Evolutionary conservation across 2,797 vertebrate species (phyloP).

Genomic region (Chelonia mydas): DNA sequence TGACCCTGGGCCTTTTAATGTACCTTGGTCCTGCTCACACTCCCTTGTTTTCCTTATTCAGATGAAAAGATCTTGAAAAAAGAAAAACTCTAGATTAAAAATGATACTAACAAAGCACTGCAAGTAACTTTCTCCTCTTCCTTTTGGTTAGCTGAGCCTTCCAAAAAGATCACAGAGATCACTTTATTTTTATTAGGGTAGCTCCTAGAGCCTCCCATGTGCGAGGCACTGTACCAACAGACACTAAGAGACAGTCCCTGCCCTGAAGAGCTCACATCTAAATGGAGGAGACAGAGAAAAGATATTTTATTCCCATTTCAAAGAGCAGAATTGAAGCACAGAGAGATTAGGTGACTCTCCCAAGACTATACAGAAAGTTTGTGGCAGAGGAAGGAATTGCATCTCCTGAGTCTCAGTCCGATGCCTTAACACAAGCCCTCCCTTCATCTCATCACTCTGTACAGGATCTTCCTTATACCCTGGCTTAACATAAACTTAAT

Average conservation of each 20-base stretch:
- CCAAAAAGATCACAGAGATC: background rate
- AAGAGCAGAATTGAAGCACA: background rate
- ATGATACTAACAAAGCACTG: background rate
- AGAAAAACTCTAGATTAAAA: background rate
- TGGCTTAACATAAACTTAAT: background rate
- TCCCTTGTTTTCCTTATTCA: background rate
- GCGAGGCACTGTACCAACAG: background rate
- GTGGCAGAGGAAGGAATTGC: background rate
- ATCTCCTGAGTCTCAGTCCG: background rate
- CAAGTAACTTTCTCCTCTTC: background rate
- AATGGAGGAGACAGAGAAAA: fast-evolving
- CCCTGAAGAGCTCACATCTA: background rate
- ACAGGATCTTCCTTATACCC: background rate
- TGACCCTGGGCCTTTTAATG: background rate
- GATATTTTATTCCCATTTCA: background rate
- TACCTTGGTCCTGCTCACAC: background rate
- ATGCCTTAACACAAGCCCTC: background rate
- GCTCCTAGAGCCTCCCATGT: background rate
- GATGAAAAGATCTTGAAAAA: background rate
- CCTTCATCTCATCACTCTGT: background rate
- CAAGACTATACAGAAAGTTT: background rate
- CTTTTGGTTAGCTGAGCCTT: background rate
- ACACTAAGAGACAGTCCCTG: background rate
- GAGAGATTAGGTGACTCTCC: background rate
- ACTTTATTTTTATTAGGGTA: background rate